Conservation (phyloP, 1,140 invertebrate species). For the Pseudomyrmex sp. region DNA sequence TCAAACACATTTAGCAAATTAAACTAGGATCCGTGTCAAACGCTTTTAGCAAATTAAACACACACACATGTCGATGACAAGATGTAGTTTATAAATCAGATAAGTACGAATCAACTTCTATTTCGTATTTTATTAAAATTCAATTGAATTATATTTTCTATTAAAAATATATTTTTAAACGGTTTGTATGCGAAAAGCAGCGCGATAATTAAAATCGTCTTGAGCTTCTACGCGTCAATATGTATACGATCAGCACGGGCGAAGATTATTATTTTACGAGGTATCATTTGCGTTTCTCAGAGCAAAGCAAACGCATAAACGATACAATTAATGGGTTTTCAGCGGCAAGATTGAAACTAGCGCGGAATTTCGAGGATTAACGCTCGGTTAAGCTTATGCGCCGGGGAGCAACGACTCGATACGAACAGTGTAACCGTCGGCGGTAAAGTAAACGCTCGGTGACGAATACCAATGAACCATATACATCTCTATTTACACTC, state of each 20-base stretch:
- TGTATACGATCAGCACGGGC: background rate
- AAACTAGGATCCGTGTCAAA: background rate
- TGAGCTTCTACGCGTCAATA: too few relatives aligned
- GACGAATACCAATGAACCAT: slow-evolving; percentile 60
- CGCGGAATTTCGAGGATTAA: slow-evolving; percentile 55
- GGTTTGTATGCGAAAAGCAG: too few relatives aligned
- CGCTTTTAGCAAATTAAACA: background rate
- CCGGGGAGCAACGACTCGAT: slow-evolving; percentile 48
- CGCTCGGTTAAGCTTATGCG: slow-evolving; percentile 54
- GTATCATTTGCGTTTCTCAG: slow-evolving; percentile 4
- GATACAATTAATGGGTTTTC: slow-evolving; percentile 55
- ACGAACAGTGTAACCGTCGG: slow-evolving; percentile 56
- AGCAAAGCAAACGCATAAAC: slow-evolving; percentile 33
- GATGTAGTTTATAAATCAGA: too few relatives aligned
- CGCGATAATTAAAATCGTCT: too few relatives aligned
- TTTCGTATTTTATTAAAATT: too few relatives aligned
- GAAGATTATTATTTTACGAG: slow-evolving; percentile 18
- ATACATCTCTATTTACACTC: slow-evolving; percentile 54
- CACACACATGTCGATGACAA: too few relatives aligned
- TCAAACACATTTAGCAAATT: background rate
- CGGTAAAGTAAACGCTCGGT: slow-evolving; percentile 53
- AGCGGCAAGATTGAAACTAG: slow-evolving; percentile 49
- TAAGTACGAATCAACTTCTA: too few relatives aligned
- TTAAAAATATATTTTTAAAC: too few relatives aligned
- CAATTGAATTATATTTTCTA: too few relatives aligned